Percentiles rank a stretch among this genome's conserved stretches.
Conservation (phyloP, 2,113 vertebrate species). For the Smithornis capensis region DNA sequence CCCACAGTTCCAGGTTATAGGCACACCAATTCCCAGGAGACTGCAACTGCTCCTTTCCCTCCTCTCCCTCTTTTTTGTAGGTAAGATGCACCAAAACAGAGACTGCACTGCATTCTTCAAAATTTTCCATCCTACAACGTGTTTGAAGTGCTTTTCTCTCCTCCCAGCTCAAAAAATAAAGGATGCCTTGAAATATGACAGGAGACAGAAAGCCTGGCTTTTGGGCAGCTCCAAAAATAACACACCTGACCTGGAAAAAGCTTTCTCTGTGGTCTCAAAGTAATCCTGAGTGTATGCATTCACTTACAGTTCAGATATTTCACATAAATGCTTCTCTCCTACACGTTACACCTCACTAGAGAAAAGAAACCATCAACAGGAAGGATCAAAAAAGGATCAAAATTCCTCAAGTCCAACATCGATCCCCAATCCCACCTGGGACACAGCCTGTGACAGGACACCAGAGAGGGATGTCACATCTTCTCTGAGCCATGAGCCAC, state of each 20-base stretch:
- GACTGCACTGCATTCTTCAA: neutral
- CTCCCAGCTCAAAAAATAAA: neutral
- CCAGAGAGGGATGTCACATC: neutral
- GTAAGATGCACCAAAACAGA: neutral
- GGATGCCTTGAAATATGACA: neutral
- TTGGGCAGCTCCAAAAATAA: slow-evolving; percentile 13
- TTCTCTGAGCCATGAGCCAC: neutral
- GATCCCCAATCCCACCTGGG: neutral
- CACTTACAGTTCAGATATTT: neutral
- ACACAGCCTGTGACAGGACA: neutral
- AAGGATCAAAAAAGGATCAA: neutral
- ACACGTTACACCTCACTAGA: neutral
- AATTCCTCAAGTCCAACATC: neutral
- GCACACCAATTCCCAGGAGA: neutral
- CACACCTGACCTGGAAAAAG: neutral
- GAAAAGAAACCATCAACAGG: neutral
- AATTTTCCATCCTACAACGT: neutral
- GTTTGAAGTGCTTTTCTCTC: neutral
- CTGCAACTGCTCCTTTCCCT: neutral
- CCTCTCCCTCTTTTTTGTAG: neutral
- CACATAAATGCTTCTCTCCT: neutral
- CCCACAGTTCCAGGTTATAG: neutral
- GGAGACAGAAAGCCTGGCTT: neutral
- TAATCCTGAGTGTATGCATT: neutral
- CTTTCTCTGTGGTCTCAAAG: neutral